Evolutionary conservation across 2,888 invertebrate species (phyloP), one percentile per base, ranked within the genome.

Genomic region (Sepioteuthis lessoniana): DNA sequence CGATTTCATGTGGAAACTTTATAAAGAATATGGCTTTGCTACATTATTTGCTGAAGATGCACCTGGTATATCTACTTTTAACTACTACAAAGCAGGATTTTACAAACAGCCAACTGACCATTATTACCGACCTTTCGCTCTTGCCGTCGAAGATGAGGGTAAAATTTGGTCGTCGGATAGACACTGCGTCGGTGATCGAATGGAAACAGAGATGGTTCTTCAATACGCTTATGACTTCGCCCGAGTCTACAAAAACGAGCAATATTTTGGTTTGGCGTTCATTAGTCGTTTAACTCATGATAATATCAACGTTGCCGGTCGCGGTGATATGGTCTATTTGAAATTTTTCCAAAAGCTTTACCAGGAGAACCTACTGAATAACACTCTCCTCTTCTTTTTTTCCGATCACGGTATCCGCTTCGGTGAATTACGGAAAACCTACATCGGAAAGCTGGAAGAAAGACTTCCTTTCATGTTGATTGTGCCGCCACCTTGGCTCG

Each of bases 321-420:
- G 98, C 46, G 98, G 98, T 94, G 99, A 99, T 96, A 97, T 98
- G 0, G 97, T 98, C 93, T 98, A 98, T 95, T 96, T 97, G 95
- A 96, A 97, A 0, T 98, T 98, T 96, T 97, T 99, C 94, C 97
- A 97, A 94, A 97, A 97, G 94, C 94, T 96, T 94, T 97, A 98
- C 93, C 94, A 94, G 0, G 94, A 95, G 31, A 96, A 96, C 13
- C 95, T 95, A 90, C 95, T 97, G 0, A 95, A 96, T 4, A 96
- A 96, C 94, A 95, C 96, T 1, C 95, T 96, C 3, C 93, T 97
- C 0, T 94, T 97, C 25, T 96, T 96, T 93, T 97, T 99, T 97
- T 99, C 99, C 97, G 99, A 99, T 96, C 99, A 99, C 96, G 99
- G 99, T 0, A 98, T 99, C 94, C 97, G 99, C 94, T 99, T 98